These are phyloP conservation scores for Drosophila bunnanda DNA, from an alignment of 2,888 invertebrate species.

Conservation along the genomic window DNA sequence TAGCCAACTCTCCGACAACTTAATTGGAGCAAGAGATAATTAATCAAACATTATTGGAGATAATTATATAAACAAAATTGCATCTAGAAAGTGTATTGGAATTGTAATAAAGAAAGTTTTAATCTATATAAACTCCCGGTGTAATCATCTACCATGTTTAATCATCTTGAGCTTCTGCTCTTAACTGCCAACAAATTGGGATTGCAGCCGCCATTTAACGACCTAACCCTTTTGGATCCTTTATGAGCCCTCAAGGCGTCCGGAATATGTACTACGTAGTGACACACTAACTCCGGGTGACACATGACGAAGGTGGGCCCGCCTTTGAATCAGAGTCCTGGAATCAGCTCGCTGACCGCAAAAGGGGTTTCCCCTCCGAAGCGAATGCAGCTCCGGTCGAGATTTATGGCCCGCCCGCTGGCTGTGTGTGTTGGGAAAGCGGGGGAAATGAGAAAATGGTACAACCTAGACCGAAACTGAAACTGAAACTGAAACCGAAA, in stretches of 20 bases:
- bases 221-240: conserved; percentile 16
- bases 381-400: conserved; percentile 28
- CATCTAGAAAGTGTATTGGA: neutral
- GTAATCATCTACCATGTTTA: conserved; percentile 1
- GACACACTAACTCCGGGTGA: conserved; percentile 49
- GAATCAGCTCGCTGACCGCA: conserved; percentile 41
- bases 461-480: conserved; percentile 16
- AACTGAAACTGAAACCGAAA: conserved; percentile 6
- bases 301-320: conserved; percentile 55
- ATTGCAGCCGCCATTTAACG: conserved; percentile 5
- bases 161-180: conserved; percentile 12
- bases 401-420: conserved; percentile 57
- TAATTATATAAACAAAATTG: too few species aligned
- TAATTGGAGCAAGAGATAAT: neutral
- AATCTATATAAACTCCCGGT: neutral
- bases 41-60: neutral
- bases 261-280: conserved; percentile 7
- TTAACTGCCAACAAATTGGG: conserved; percentile 17
- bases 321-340: conserved; percentile 26
- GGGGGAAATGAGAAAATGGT: neutral
- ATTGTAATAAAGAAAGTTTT: too few species aligned
- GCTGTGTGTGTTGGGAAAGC: neutral
- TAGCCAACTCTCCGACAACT: neutral
- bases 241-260: neutral
- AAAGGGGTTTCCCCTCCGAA: conserved; percentile 21